Conservation (phyloP, 2,888 invertebrate genomes). For the Oeneis ivallda region DNA sequence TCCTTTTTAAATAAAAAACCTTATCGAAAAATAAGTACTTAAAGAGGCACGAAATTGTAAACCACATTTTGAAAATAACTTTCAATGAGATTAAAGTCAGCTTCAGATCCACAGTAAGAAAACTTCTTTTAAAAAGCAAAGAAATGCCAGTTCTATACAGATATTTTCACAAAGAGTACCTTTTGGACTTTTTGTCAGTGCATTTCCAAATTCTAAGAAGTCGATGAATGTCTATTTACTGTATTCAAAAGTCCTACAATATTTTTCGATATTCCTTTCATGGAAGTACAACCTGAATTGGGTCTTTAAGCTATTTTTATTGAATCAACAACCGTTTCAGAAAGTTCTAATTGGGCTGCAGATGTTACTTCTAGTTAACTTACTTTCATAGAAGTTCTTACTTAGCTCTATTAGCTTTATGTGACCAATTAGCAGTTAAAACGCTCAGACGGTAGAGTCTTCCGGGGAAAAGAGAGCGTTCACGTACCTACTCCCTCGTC, state of each 20-base stretch:
- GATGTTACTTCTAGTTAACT: constrained; percentile 24
- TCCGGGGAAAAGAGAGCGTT: constrained; percentile 25
- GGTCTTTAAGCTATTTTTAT: background rate
- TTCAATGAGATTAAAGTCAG: constrained; percentile 20
- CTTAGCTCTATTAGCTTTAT: constrained; percentile 33
- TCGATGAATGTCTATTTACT: constrained; percentile 22
- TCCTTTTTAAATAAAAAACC: too few species aligned
- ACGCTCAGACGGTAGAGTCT: constrained; percentile 22
- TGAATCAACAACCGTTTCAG: constrained; percentile 18
- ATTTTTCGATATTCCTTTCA: background rate
- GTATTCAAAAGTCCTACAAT: background rate
- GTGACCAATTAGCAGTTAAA: constrained; percentile 34
- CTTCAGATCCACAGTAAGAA: constrained; percentile 4
- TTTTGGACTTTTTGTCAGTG: constrained; percentile 21
- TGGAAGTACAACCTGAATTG: background rate
- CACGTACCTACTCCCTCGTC: constrained; percentile 10
- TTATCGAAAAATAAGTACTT: background rate
- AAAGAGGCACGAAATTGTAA: constrained; percentile 6
- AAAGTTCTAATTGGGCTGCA: constrained; percentile 23
- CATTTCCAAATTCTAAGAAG: constrained; percentile 26
- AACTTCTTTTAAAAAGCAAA: constrained; percentile 19
- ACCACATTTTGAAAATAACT: constrained; percentile 11
- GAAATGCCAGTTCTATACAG: constrained; percentile 15
- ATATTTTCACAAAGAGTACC: constrained; percentile 26
- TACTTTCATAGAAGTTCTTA: constrained; percentile 26